Percentiles rank a stretch among this genome's conserved stretches.
Conservation (phyloP, 2,797 vertebrate genomes). For the Rachycentron canadum region DNA sequence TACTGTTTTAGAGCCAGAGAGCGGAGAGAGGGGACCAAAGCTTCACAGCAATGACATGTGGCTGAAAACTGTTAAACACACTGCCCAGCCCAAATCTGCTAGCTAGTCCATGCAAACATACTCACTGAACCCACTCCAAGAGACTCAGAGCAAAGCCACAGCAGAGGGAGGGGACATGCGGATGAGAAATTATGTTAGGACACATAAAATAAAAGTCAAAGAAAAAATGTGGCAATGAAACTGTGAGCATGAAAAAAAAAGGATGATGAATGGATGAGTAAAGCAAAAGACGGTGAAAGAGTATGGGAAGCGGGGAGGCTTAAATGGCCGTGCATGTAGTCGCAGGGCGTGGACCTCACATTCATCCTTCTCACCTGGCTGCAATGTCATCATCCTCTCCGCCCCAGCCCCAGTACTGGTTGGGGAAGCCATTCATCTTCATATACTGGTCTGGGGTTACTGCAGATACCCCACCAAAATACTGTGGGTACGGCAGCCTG, state of each 20-base stretch:
- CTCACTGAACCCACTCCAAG: conserved; percentile 80
- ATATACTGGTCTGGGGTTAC: conserved; percentile 97
- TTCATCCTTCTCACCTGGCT: conserved; percentile 86
- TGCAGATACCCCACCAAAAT: conserved; percentile 95
- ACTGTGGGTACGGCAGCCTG: conserved; percentile 95
- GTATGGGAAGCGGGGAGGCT: conserved; percentile 9
- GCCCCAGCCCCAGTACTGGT: conserved; percentile 98
- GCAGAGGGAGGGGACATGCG: conserved; percentile 65
- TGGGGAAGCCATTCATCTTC: conserved; percentile 98
- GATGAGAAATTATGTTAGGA: conserved; percentile 69
- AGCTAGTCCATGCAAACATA: conserved; percentile 68
- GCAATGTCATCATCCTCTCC: conserved; percentile 97
- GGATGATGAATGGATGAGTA: conserved; percentile 8
- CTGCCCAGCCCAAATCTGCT: conserved; percentile 44
- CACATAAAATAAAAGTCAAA: conserved; percentile 34
- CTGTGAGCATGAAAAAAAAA: conserved; percentile 31
- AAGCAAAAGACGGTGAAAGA: conserved; percentile 17
- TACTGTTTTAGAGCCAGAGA: conserved; percentile 45
- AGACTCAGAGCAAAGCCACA: conserved; percentile 77
- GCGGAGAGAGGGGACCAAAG: conserved; percentile 57
- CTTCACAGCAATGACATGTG: conserved; percentile 34
- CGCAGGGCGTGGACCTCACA: conserved; percentile 21
- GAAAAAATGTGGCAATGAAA: conserved; percentile 41
- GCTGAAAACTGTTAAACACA: conserved; percentile 30
- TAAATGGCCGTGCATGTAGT: conserved; percentile 12